A percentile compares a stretch with the other conserved stretches of the same genome.
Conservation (phyloP, 2,888 invertebrate genomes). For the Phyto melanocephala region DNA sequence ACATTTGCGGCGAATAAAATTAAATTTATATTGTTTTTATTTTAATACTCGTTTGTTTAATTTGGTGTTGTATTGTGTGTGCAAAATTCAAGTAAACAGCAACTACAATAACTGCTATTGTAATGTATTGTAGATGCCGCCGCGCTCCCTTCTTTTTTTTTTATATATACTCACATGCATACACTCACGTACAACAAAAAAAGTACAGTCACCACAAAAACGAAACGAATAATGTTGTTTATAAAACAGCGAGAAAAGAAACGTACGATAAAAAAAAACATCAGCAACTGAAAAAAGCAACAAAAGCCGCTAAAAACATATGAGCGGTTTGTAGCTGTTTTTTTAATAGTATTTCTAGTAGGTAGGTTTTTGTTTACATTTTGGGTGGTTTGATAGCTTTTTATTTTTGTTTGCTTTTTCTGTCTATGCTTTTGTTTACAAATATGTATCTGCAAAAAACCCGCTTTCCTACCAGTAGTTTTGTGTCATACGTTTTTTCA, state of each 20-base stretch:
- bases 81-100: not conserved
- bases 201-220: constrained; percentile 79
- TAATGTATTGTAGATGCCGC: constrained; percentile 14
- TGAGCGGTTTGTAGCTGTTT: constrained; percentile 31
- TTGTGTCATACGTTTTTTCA: not conserved
- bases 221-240: constrained; percentile 66
- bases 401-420: not conserved
- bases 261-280: constrained; percentile 35
- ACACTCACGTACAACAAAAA: constrained; percentile 69
- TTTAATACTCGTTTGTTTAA: not conserved
- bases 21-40: not conserved
- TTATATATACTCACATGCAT: constrained; percentile 28
- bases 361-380: constrained; percentile 61
- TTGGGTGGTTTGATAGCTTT: constrained; percentile 38
- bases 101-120: constrained; percentile 8
- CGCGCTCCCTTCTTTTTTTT: constrained; percentile 3
- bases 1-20: constrained; percentile 55
- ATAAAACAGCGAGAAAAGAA: constrained; percentile 49
- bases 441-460: constrained; percentile 3
- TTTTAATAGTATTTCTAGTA: constrained; percentile 24
- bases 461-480: too few species aligned
- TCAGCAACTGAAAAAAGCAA: constrained; percentile 11
- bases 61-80: constrained; percentile 22
- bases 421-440: not conserved
- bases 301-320: constrained; percentile 62